Percentiles rank a stretch among this genome's conserved stretches.
phyloP scores from a whole-genome alignment of 2,113 vertebrate genomes.

The Pontoporia blainvillei region DNA sequence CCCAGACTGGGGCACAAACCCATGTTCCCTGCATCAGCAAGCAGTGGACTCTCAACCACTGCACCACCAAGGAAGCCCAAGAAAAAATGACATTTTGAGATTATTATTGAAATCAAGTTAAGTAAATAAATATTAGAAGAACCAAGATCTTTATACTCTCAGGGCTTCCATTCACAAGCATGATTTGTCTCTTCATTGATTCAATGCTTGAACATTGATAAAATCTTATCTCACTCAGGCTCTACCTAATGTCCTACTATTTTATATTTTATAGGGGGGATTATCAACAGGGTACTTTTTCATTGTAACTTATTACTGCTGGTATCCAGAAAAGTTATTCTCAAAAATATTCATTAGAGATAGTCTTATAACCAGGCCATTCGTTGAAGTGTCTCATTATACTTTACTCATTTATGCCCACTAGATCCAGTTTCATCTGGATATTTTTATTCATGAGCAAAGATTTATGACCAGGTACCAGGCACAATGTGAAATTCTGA shows the following conservation, averaged over 20 bases:
- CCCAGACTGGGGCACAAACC: no score
- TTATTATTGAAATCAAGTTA: slow-evolving; percentile 1
- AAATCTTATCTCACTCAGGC: neutral
- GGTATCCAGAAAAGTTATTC: neutral
- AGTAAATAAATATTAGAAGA: neutral
- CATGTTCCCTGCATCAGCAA: no score
- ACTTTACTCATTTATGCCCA: neutral
- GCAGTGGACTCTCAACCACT: no score
- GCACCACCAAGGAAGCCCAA: neutral
- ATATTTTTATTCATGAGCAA: neutral
- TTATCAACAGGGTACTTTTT: neutral
- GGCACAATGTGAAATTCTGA: neutral
- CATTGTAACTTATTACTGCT: neutral
- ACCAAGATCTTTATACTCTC: neutral
- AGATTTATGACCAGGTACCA: neutral
- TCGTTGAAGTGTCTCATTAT: neutral
- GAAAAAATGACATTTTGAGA: neutral
- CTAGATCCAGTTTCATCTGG: neutral
- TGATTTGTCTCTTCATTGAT: neutral
- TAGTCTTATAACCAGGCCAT: neutral
- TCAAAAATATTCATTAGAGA: neutral
- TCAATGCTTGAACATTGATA: neutral
- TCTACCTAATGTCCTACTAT: neutral
- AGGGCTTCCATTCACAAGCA: neutral
- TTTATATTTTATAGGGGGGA: neutral